Conservation (phyloP, 2,113 vertebrate genomes). For the Lipophrys pholis region DNA sequence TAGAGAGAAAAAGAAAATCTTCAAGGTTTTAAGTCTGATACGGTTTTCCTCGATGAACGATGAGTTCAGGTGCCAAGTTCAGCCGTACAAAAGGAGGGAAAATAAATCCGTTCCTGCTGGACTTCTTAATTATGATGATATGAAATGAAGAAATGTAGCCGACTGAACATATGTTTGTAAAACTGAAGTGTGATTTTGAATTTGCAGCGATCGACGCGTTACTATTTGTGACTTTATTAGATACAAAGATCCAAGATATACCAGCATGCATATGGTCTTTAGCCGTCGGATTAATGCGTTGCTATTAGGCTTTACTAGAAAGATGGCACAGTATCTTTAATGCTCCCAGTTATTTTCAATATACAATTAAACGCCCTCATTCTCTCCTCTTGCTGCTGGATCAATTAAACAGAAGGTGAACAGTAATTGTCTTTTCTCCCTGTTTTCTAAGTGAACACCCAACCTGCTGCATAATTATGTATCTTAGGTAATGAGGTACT, state of each 20-base stretch:
- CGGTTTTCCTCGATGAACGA: conserved; percentile 3
- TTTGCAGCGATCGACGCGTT: no score
- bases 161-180: background rate
- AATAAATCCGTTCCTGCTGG: conserved; percentile 4
- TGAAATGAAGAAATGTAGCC: conserved; percentile 15
- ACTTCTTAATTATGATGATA: conserved; percentile 2
- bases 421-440: conserved; percentile 1
- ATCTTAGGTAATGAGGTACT: background rate
- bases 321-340: conserved; percentile 2
- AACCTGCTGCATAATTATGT: background rate
- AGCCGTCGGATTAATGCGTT: conserved; percentile 6
- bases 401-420: conserved; percentile 3
- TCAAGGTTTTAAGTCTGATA: conserved; percentile 2
- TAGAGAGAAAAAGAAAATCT: conserved; percentile 1
- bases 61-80: conserved; percentile 4
- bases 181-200: no score
- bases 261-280: background rate
- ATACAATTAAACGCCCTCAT: background rate
- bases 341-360: conserved; percentile 13
- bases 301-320: background rate
- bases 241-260: background rate
- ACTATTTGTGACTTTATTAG: background rate
- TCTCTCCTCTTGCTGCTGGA: background rate
- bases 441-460: background rate
- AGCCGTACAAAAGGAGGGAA: background rate